Evolutionary conservation across 2,888 invertebrate genomes (phyloP), one percentile per base, ranked within the genome.

Genomic region (Philereme vetulata): DNA sequence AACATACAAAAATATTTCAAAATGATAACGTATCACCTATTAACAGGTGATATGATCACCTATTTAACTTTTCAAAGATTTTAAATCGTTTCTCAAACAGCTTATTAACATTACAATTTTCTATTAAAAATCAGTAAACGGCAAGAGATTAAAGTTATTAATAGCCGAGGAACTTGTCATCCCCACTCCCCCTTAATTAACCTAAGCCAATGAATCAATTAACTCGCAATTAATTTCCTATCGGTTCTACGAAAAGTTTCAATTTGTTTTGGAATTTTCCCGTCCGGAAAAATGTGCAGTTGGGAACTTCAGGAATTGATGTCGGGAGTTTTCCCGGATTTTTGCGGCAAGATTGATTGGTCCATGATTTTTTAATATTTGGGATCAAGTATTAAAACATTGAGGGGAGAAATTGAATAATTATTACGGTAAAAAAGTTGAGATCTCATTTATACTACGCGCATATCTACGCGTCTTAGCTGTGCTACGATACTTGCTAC

Each of bases 161-260:
- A 42, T 33, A 6, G 46, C n/a, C n/a, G 9, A 4, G 6, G 34
- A 51, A 56, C 46, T 56, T 51, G 56, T 56, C 56, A 51, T 51
- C 55, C 51, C 47, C 54, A 55, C 54, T 58, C 46, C 38, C 21
- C 21, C 33, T 51, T 51, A 42, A 54, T 60, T 51, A 60, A 44
- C 11, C 43, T 33, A 51, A 45, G 53, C 56, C 56, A 50, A 67
- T 67, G 63, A 72, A 75, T 76, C 71, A 60, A 77, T 77, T 78
- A 78, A 65, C 71, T 59, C 65, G 66, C 74, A 71, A 79, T 75
- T 81, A 81, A 77, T 75, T 76, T 78, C 66, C 45, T 50, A 73
- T 70, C 61, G 52, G 59, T 59, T 56, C 60, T 62, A 58, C 44
- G 45, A 51, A 58, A 60, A 62, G 56, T 65, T 63, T 61, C 59